Percentiles rank a stretch among this genome's conserved stretches.
Conservation (phyloP, 2,113 vertebrate species). For the Pongo abelii region DNA sequence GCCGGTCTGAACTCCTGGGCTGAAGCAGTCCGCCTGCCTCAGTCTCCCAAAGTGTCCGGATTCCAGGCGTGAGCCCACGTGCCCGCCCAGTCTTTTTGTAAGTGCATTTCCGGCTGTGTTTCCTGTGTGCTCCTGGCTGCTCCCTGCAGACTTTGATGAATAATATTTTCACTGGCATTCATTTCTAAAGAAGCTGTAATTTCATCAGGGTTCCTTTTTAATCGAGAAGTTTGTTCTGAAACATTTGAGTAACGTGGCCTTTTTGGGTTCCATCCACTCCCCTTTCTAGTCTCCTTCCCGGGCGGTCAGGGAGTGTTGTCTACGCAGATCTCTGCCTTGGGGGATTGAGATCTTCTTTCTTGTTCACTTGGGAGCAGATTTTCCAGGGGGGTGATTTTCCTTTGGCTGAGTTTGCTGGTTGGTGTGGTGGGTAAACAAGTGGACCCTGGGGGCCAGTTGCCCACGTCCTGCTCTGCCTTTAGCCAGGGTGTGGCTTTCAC, state of each 20-base stretch:
- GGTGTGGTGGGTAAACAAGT: not conserved
- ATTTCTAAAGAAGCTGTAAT: not conserved
- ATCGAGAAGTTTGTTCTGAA: not conserved
- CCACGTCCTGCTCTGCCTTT: no score
- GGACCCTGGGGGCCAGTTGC: no score
- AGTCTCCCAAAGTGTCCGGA: no score
- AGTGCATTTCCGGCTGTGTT: not conserved
- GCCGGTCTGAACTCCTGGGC: no score
- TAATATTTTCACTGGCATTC: not conserved
- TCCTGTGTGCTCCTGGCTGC: not conserved
- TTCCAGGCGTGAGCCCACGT: no score
- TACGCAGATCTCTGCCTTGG: not conserved
- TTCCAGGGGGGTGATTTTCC: not conserved
- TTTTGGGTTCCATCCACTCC: no score
- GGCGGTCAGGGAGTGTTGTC: no score
- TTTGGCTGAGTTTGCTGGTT: not conserved
- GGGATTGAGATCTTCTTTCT: not conserved
- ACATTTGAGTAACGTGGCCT: not conserved
- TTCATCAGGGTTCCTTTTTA: not conserved
- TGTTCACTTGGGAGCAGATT: not conserved
- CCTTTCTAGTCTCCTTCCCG: not conserved
- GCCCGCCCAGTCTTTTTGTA: not conserved
- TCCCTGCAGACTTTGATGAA: no score
- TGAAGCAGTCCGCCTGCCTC: no score
- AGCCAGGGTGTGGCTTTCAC: not conserved